Conservation (phyloP, 2,888 invertebrate species). For the Gonocerus acuteangulatus region DNA sequence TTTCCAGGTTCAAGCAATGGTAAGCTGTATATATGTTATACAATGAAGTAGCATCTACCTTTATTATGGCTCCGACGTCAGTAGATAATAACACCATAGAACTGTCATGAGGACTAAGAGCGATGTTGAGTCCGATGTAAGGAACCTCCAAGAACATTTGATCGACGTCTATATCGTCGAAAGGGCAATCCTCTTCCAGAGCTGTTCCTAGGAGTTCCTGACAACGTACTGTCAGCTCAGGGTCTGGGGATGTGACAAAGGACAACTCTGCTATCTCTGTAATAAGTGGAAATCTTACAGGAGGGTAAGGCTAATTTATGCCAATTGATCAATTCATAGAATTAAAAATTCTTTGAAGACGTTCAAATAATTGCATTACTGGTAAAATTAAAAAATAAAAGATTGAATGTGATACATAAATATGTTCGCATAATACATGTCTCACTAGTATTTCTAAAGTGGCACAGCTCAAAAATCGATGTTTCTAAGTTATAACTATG, state of each 20-base stretch:
- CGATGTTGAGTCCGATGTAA: constrained; percentile 1
- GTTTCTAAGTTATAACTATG: too few relatives aligned
- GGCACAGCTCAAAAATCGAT: too few relatives aligned
- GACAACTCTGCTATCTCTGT: constrained; percentile 25
- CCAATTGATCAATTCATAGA: too few relatives aligned
- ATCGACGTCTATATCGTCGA: not conserved
- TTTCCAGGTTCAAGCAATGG: too few relatives aligned
- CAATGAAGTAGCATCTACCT: too few relatives aligned
- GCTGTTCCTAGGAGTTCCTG: not conserved
- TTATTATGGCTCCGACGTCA: constrained; percentile 1
- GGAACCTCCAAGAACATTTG: constrained; percentile 6
- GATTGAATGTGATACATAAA: too few relatives aligned
- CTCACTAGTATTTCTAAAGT: too few relatives aligned
- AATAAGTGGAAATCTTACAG: not conserved
- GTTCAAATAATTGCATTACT: too few relatives aligned
- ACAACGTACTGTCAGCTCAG: not conserved
- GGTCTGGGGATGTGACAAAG: constrained; percentile 18
- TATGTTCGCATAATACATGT: too few relatives aligned
- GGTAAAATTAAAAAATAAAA: too few relatives aligned
- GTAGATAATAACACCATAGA: not conserved
- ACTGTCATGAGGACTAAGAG: not conserved
- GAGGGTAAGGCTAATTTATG: not conserved
- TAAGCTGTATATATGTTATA: too few relatives aligned
- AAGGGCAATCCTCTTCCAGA: not conserved
- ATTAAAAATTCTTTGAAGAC: too few relatives aligned